These are phyloP conservation scores for Chascanopsetta lugubris DNA, from an alignment of 2,113 vertebrate genomes.

Conservation along the genomic window DNA sequence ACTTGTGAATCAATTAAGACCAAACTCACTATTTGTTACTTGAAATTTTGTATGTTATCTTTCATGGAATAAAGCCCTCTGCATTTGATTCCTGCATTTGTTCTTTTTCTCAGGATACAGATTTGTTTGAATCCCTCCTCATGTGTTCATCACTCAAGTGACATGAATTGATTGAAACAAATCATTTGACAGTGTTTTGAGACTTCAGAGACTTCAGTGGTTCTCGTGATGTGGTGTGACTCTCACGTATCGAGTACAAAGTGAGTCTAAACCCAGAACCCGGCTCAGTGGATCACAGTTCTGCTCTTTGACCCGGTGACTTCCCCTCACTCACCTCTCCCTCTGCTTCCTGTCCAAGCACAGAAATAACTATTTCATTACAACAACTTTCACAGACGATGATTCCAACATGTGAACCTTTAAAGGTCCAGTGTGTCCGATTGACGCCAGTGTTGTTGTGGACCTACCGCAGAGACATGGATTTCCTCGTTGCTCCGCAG, in stretches of 20 bases:
- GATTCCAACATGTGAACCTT: too few relatives aligned
- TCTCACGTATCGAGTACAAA: too few relatives aligned
- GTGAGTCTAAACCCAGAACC: neutral
- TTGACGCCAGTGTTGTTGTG: neutral
- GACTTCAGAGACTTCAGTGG: too few relatives aligned
- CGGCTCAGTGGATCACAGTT: too few relatives aligned
- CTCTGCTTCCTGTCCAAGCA: slow-evolving; percentile 45
- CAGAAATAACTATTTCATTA: neutral
- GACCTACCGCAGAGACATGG: slow-evolving; percentile 60
- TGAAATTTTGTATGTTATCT: slow-evolving; percentile 77
- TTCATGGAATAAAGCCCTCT: slow-evolving; percentile 78
- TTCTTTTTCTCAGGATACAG: neutral
- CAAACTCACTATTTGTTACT: slow-evolving; percentile 73
- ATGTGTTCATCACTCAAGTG: slow-evolving; percentile 2
- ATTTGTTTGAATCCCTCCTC: too few relatives aligned
- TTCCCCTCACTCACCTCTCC: neutral
- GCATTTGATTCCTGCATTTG: slow-evolving; percentile 69
- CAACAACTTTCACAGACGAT: neutral
- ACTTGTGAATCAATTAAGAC: slow-evolving; percentile 53
- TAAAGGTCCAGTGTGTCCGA: too few relatives aligned
- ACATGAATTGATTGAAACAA: neutral
- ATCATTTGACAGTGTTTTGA: slow-evolving; percentile 1
- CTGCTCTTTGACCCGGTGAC: slow-evolving; percentile 1
- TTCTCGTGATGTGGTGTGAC: too few relatives aligned
- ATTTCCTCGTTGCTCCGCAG: slow-evolving; percentile 66